These are phyloP conservation scores for Tricholauxania praeusta DNA, from an alignment of 2,888 invertebrate genomes.

Conservation along the genomic window DNA sequence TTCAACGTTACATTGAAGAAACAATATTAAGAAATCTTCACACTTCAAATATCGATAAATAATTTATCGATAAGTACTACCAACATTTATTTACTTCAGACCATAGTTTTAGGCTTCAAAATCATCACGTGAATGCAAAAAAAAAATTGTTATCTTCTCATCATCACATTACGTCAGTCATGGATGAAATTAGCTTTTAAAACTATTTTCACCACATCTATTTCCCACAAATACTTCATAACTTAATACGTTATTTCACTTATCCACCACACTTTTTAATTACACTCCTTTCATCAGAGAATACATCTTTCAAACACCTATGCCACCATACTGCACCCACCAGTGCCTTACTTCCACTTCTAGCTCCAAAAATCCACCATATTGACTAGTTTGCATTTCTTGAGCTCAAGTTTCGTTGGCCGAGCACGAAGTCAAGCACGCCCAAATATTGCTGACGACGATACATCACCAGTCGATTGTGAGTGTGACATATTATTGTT, in stretches of 20 bases:
- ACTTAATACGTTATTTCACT: not conserved
- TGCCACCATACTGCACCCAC: conserved; percentile 27
- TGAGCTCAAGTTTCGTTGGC: conserved; percentile 66
- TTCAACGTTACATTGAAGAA: too few species aligned
- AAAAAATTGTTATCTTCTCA: too few species aligned
- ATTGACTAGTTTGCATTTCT: conserved; percentile 68
- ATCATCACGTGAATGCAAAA: too few species aligned
- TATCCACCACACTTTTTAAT: not conserved
- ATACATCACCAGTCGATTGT: conserved; percentile 76
- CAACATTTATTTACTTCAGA: too few species aligned
- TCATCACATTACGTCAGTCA: not conserved
- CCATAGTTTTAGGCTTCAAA: too few species aligned
- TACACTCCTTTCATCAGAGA: not conserved
- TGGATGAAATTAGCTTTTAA: not conserved
- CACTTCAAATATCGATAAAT: too few species aligned
- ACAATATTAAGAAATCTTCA: too few species aligned
- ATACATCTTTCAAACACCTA: not conserved
- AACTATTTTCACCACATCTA: conserved; percentile 6
- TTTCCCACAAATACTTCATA: not conserved
- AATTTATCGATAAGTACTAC: too few species aligned
- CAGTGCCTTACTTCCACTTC: conserved; percentile 58
- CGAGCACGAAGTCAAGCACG: conserved; percentile 72
- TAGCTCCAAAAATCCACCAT: conserved; percentile 69
- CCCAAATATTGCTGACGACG: conserved; percentile 72
- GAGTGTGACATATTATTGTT: conserved; percentile 71